phyloP scores from a whole-genome alignment of 2,113 vertebrate genomes.

The Anguilla rostrata region DNA sequence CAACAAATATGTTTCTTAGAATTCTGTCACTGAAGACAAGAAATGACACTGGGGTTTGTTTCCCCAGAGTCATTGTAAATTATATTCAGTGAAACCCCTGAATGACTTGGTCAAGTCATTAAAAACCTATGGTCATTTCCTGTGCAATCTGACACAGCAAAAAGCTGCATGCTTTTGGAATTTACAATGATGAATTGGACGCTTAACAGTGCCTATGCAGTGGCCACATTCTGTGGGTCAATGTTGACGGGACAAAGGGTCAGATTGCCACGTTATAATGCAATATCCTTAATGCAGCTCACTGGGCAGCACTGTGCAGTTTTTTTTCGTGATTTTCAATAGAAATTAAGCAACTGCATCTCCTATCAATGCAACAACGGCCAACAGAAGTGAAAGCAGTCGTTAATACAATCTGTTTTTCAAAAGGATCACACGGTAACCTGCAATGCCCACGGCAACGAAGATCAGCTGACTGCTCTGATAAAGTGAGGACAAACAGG shows the following conservation, averaged over 20 bases:
- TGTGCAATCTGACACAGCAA: not conserved
- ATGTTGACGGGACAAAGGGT: no score
- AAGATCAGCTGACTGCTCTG: not conserved
- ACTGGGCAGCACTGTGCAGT: no score
- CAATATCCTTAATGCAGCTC: not conserved
- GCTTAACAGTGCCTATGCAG: no score
- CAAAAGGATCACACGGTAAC: not conserved
- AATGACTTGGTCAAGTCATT: no score
- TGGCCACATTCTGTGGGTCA: no score
- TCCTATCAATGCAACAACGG: not conserved
- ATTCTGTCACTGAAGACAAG: not conserved
- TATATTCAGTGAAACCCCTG: not conserved
- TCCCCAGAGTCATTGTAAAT: not conserved
- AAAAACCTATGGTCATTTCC: not conserved
- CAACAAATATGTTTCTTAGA: not conserved
- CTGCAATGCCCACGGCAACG: not conserved
- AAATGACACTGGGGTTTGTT: no score
- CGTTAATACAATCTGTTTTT: not conserved
- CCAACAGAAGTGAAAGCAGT: not conserved
- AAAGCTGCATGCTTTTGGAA: no score
- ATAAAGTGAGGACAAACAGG: slow-evolving; percentile 13
- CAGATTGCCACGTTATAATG: no score
- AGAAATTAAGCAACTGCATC: not conserved
- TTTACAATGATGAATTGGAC: no score
- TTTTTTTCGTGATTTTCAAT: no score